These are phyloP conservation scores for Heliconius erato DNA, from an alignment of 2,888 invertebrate species.

Conservation along the genomic window DNA sequence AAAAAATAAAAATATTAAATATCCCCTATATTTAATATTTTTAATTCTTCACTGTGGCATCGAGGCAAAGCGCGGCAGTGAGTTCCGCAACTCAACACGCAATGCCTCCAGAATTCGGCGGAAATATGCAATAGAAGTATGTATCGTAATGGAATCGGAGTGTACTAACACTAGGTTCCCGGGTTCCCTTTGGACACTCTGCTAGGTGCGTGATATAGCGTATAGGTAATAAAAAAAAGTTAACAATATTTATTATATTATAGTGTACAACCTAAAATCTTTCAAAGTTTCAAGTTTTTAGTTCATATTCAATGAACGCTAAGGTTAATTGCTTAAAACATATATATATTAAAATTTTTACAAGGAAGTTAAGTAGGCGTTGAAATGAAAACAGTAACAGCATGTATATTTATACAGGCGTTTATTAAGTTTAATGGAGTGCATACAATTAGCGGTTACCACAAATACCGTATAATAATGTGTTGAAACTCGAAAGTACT, in stretches of 20 bases:
- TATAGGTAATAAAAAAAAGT: neutral
- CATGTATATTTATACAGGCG: constrained; percentile 19
- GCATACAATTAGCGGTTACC: constrained; percentile 40
- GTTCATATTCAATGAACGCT: neutral
- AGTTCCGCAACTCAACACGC: too few species aligned
- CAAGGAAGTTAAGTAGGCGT: constrained; percentile 7
- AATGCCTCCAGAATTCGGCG: too few species aligned
- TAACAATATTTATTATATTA: neutral
- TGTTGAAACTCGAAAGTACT: constrained; percentile 11
- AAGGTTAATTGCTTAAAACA: neutral
- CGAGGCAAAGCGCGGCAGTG: too few species aligned
- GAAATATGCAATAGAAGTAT: too few species aligned
- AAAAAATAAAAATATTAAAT: too few species aligned
- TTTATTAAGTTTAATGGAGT: constrained; percentile 31
- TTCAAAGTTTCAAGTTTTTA: neutral
- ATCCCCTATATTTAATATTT: too few species aligned
- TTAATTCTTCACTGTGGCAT: too few species aligned
- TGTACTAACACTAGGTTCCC: too few species aligned
- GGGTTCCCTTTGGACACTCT: too few species aligned
- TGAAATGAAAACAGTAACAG: constrained; percentile 22
- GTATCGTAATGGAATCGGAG: too few species aligned
- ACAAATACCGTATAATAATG: constrained; percentile 28
- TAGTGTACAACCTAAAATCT: neutral
- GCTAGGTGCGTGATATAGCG: too few species aligned
- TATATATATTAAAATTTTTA: neutral